Conservation (phyloP, 2,113 vertebrate genomes). For the Oophaga pumilio region DNA sequence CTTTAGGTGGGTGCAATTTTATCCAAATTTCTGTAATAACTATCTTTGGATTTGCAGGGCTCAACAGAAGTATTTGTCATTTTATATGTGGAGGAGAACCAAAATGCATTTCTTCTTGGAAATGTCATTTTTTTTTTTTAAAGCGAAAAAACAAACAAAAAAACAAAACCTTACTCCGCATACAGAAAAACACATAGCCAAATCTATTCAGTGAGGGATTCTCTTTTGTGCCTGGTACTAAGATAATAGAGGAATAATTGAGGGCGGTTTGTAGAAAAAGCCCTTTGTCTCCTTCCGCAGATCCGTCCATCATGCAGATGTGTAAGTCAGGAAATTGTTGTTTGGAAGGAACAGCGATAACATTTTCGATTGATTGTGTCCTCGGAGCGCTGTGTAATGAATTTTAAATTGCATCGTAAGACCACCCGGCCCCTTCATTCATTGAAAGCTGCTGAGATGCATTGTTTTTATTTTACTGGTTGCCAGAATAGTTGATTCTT, state of each 20-base stretch:
- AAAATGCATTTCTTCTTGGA: background rate
- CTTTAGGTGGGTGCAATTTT: background rate
- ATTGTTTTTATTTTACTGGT: conserved; percentile 48
- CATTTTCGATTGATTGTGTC: conserved; percentile 49
- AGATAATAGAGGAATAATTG: conserved; percentile 29
- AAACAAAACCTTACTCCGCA: background rate
- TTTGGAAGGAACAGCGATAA: conserved; percentile 49
- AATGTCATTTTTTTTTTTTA: no score
- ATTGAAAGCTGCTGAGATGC: conserved; percentile 38
- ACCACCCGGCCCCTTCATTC: conserved; percentile 47
- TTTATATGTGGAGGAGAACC: background rate
- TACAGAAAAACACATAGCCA: background rate
- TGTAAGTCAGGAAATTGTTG: conserved; percentile 52
- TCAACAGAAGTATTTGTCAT: background rate
- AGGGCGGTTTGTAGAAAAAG: conserved; percentile 7
- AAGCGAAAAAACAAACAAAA: no score
- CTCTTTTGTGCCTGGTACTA: conserved; percentile 29
- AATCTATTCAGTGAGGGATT: background rate
- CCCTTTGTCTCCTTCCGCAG: conserved; percentile 36
- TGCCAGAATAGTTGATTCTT: conserved; percentile 25
- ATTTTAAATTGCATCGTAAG: conserved; percentile 43
- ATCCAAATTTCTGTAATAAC: background rate
- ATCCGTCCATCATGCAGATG: conserved; percentile 48
- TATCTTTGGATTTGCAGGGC: background rate
- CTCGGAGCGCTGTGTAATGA: conserved; percentile 47